phyloP scores from a whole-genome alignment of 2,797 vertebrate species.

The Artibeus jamaicensis region DNA sequence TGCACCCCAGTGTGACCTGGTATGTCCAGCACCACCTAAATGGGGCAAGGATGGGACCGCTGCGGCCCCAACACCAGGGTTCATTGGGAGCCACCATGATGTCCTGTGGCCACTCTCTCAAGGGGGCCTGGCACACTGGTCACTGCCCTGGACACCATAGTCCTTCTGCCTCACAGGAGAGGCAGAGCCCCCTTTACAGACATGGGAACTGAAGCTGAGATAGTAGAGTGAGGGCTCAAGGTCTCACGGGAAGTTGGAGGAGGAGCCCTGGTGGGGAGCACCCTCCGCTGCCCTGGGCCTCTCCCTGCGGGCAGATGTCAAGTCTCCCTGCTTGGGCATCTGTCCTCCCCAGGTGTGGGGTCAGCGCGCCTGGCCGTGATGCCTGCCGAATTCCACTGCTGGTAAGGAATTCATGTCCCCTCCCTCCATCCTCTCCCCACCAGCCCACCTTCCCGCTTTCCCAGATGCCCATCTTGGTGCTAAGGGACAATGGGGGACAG shows the following conservation, averaged over 20 bases:
- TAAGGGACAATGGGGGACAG: not conserved
- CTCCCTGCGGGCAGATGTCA: not conserved
- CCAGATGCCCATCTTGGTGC: not conserved
- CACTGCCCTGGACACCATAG: rapidly evolving
- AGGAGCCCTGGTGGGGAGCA: not conserved
- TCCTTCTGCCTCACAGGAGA: not conserved
- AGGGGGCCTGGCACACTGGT: not conserved
- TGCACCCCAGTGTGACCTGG: not conserved
- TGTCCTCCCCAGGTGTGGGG: not conserved
- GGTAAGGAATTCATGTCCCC: rapidly evolving
- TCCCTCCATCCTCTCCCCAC: not conserved
- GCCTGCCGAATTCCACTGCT: not conserved
- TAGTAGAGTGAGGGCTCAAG: not conserved
- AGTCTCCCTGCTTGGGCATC: not conserved
- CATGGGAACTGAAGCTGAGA: not conserved
- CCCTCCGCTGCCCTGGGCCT: not conserved
- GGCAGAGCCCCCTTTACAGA: not conserved
- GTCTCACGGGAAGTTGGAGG: not conserved
- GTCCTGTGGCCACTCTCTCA: not conserved
- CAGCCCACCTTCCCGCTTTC: not conserved
- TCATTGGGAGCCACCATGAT: not conserved
- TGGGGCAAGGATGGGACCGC: not conserved
- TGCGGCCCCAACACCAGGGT: not conserved
- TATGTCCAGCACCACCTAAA: not conserved
- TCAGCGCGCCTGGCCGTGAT: too few species aligned